phyloP scores from a whole-genome alignment of 2,797 vertebrate genomes.

The Myotis myotis region DNA sequence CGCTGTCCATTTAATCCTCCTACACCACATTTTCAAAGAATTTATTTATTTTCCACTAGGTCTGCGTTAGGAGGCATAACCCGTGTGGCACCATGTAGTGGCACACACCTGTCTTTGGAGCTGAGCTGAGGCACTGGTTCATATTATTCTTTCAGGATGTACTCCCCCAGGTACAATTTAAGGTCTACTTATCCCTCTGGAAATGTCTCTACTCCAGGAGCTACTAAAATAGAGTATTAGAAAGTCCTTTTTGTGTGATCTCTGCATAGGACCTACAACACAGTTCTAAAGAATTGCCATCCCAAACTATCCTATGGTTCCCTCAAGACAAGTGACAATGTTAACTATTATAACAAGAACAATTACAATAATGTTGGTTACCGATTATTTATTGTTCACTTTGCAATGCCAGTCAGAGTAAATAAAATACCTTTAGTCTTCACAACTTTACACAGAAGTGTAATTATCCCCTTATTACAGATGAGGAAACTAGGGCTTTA shows the following conservation, averaged over 20 bases:
- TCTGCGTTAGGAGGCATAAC: neutral
- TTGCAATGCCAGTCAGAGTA: neutral
- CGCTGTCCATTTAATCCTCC: neutral
- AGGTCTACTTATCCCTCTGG: neutral
- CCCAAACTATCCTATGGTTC: neutral
- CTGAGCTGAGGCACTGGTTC: neutral
- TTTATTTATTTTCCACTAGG: neutral
- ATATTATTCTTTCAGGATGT: neutral
- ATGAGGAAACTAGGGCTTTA: neutral
- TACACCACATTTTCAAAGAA: neutral
- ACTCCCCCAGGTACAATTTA: neutral
- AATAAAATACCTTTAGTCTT: neutral
- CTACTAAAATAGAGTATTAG: neutral
- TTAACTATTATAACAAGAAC: neutral
- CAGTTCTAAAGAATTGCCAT: neutral
- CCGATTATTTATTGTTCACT: neutral
- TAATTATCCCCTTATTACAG: neutral
- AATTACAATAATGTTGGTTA: neutral
- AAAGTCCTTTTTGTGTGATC: neutral
- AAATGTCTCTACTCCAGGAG: neutral
- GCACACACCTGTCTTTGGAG: neutral
- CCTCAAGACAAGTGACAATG: neutral
- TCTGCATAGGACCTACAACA: neutral
- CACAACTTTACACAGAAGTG: neutral
- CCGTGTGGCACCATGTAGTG: accelerated